phyloP scores from a whole-genome alignment of 2,888 invertebrate genomes.

The Nomada ruficornis region DNA sequence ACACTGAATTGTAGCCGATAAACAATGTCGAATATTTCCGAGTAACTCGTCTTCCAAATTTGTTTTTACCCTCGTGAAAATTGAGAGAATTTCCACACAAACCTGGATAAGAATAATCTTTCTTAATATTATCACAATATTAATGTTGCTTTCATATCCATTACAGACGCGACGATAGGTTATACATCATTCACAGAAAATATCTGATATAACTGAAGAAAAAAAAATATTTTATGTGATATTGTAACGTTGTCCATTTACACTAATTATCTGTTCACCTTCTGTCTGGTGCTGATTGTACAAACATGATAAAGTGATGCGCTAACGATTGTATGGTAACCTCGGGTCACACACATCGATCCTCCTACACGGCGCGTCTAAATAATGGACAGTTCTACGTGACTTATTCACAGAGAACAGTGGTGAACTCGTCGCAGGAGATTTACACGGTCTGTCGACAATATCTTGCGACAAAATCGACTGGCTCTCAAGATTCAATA shows the following conservation, averaged over 20 bases:
- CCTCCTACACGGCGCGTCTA: constrained; percentile 46
- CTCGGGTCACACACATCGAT: constrained; percentile 67
- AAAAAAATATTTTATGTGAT: not conserved
- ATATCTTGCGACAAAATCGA: constrained; percentile 33
- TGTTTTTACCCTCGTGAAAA: not conserved
- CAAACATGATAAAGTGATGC: constrained; percentile 29
- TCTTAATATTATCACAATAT: too few relatives aligned
- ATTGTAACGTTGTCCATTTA: not conserved
- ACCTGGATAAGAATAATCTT: too few relatives aligned
- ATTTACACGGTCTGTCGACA: constrained; percentile 52
- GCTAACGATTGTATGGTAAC: constrained; percentile 59
- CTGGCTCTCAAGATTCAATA: not conserved
- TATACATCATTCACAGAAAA: too few relatives aligned
- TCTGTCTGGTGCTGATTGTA: not conserved
- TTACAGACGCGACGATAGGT: too few relatives aligned
- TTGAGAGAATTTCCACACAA: too few relatives aligned
- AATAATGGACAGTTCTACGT: constrained; percentile 63
- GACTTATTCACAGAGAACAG: constrained; percentile 50
- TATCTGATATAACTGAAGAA: too few relatives aligned
- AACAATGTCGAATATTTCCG: not conserved
- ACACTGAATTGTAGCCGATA: not conserved
- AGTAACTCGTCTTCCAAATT: not conserved
- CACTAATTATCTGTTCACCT: constrained; percentile 11
- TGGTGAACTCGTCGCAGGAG: constrained; percentile 23
- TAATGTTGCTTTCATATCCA: too few relatives aligned